These are phyloP conservation scores for Lasius fuliginosus DNA, from an alignment of 2,888 invertebrate genomes.

Conservation along the genomic window DNA sequence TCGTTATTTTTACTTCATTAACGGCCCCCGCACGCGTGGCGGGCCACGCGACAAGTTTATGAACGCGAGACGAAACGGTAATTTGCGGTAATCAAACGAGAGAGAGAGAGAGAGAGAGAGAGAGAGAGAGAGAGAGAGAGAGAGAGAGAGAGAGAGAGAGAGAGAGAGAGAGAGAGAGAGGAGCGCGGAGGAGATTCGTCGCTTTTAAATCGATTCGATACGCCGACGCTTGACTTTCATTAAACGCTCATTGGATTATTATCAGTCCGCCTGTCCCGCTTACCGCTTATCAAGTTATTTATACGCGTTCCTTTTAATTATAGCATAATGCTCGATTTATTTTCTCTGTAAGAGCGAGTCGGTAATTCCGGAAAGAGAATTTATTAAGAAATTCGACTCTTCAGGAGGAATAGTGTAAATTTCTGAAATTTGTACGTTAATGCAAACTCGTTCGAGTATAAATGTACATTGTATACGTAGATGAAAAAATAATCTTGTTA, in stretches of 20 bases:
- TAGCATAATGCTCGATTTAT: neutral
- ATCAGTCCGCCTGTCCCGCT: slow-evolving; percentile 9
- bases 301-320: slow-evolving; percentile 23
- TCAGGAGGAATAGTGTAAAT: neutral
- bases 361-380: neutral
- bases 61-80: slow-evolving; percentile 36
- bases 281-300: slow-evolving; percentile 29
- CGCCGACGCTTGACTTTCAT: slow-evolving; percentile 21
- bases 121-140: neutral
- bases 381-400: neutral
- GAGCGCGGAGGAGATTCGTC: neutral
- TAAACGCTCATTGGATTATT: slow-evolving; percentile 37
- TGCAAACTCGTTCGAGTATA: neutral
- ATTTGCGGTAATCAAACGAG: slow-evolving; percentile 28
- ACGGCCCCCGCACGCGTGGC: slow-evolving; percentile 1
- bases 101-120: too few species aligned
- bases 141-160: neutral
- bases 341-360: neutral
- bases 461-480: neutral
- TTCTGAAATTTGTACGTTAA: neutral
- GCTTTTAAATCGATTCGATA: slow-evolving; percentile 38
- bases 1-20: slow-evolving; percentile 53
- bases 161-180: neutral
- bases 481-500: neutral
- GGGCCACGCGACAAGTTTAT: slow-evolving; percentile 24